These are phyloP conservation scores for Tetrax tetrax DNA, from an alignment of 2,113 vertebrate species.

Conservation along the genomic window DNA sequence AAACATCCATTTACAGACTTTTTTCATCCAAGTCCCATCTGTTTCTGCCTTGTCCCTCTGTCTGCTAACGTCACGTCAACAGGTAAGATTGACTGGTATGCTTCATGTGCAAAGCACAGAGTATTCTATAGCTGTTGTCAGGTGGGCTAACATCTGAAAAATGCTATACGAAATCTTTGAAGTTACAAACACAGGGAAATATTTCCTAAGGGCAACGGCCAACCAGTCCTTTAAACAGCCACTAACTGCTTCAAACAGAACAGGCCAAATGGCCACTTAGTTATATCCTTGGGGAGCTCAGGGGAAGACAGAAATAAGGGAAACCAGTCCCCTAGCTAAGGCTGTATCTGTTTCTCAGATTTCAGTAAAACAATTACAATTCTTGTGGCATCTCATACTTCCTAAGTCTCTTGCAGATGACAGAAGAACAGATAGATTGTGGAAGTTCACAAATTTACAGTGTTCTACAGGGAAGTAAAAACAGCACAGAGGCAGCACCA, in stretches of 20 bases:
- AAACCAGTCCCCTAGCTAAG: not conserved
- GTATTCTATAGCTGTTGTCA: not conserved
- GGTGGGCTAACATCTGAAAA: not conserved
- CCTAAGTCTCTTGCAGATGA: not conserved
- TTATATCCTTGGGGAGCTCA: not conserved
- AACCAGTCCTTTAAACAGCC: not conserved
- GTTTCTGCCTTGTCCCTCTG: not conserved
- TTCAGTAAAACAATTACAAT: not conserved
- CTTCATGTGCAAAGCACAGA: not conserved
- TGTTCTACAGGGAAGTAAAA: fast-evolving
- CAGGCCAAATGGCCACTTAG: not conserved
- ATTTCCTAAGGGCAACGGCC: not conserved
- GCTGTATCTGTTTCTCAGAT: not conserved
- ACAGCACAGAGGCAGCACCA: not conserved
- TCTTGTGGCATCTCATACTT: not conserved
- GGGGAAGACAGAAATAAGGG: not conserved
- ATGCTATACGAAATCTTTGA: not conserved
- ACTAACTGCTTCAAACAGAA: not conserved
- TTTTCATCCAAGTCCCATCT: not conserved
- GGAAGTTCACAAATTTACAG: not conserved
- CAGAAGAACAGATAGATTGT: not conserved
- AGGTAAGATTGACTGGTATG: not conserved
- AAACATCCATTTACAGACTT: not conserved
- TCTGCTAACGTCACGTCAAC: not conserved
- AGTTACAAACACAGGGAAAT: not conserved